Conservation (phyloP, 2,888 invertebrate species). For the Phania funesta region DNA sequence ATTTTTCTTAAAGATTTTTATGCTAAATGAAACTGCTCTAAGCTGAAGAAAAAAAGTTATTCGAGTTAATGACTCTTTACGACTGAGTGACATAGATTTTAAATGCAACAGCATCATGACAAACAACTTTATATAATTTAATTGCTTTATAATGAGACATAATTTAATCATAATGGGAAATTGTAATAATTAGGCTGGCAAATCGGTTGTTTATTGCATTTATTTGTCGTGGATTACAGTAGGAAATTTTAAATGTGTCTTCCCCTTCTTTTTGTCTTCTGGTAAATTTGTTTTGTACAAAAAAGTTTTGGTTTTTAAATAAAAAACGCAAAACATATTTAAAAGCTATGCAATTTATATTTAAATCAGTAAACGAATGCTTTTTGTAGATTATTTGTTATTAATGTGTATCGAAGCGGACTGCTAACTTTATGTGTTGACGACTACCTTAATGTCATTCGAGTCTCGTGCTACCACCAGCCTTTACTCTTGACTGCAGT, state of each 20-base stretch:
- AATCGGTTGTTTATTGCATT: not conserved
- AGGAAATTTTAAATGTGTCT: not conserved
- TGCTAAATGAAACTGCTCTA: slow-evolving; percentile 19
- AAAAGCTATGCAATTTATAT: too few species aligned
- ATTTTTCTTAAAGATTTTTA: slow-evolving; percentile 20
- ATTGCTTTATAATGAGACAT: slow-evolving; percentile 23
- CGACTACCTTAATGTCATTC: too few species aligned
- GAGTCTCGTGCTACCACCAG: too few species aligned
- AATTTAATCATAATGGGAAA: slow-evolving; percentile 13
- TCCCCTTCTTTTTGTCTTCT: too few species aligned
- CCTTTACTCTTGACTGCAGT: too few species aligned
- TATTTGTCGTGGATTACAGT: not conserved
- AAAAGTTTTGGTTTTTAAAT: too few species aligned
- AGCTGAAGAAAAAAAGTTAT: not conserved
- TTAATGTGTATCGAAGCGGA: too few species aligned
- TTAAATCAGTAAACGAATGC: too few species aligned
- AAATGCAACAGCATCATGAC: not conserved
- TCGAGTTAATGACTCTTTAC: slow-evolving; percentile 7
- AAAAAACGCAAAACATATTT: too few species aligned
- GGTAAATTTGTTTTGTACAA: too few species aligned
- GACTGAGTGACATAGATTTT: slow-evolving; percentile 43
- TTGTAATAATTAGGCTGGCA: not conserved
- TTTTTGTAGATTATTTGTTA: too few species aligned
- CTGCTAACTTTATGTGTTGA: too few species aligned
- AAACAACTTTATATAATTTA: slow-evolving; percentile 25